Conservation (phyloP, 2,113 vertebrate genomes). For the Triplophysa siluroides region DNA sequence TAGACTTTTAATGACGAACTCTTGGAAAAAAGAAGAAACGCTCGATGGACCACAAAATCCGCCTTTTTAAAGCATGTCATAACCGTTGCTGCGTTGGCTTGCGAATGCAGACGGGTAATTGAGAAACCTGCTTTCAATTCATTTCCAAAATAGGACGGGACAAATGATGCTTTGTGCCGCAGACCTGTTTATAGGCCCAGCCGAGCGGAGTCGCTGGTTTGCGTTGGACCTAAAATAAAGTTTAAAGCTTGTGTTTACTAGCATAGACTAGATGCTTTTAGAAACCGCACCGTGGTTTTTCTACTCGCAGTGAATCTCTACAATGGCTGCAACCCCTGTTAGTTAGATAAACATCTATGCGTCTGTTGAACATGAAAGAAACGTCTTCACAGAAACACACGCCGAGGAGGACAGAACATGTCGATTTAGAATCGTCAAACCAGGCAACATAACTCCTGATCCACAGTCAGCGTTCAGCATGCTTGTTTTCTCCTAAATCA, state of each 20-base stretch:
- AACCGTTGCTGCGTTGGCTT: constrained; percentile 45
- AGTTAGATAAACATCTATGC: constrained; percentile 28
- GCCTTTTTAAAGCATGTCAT: constrained; percentile 50
- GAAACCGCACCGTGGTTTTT: constrained; percentile 18
- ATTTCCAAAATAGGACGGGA: constrained; percentile 53
- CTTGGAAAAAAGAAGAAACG: constrained; percentile 35
- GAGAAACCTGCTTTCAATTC: constrained; percentile 53
- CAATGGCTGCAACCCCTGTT: constrained; percentile 10
- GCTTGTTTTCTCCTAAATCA: constrained; percentile 40
- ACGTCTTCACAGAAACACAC: constrained; percentile 8
- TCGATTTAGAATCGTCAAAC: constrained; percentile 33
- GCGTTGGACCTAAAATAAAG: constrained; percentile 4
- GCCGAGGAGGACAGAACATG: constrained; percentile 13
- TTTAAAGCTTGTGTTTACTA: constrained; percentile 38
- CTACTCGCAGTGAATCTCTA: neutral
- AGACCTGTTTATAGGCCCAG: constrained; percentile 27
- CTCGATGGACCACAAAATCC: constrained; percentile 48
- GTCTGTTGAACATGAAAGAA: constrained; percentile 18
- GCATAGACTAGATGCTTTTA: constrained; percentile 20
- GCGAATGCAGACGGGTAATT: constrained; percentile 51
- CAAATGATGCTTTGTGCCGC: constrained; percentile 53
- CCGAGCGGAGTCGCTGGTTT: constrained; percentile 33
- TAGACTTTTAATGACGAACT: constrained; percentile 42
- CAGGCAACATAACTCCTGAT: constrained; percentile 16
- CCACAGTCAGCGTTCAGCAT: constrained; percentile 37